A percentile compares a stretch with the other conserved stretches of the same genome.
phyloP scores from a whole-genome alignment of 2,888 invertebrate genomes.

The Opisthograptis luteolata region DNA sequence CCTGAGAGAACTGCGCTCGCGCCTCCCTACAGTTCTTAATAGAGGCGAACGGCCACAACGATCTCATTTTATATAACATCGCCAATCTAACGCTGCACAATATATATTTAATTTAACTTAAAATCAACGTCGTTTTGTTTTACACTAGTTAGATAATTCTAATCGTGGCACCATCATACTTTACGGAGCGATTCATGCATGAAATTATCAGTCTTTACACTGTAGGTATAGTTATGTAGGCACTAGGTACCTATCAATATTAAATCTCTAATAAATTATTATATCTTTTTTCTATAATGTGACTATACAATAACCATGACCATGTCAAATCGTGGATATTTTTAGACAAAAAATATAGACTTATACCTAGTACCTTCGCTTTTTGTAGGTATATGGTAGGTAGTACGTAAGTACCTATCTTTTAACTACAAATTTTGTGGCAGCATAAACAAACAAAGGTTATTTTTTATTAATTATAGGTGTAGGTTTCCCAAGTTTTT shows the following conservation, averaged over 20 bases:
- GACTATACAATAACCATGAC: too few relatives aligned
- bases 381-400: too few relatives aligned
- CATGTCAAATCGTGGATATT: too few relatives aligned
- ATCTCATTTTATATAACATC: conserved; percentile 74
- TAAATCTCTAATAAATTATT: conserved; percentile 19
- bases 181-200: conserved; percentile 56
- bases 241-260: conserved; percentile 22
- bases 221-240: too few relatives aligned
- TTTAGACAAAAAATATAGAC: too few relatives aligned
- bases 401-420: too few relatives aligned
- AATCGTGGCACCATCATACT: conserved; percentile 59
- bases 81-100: conserved; percentile 62
- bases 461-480: too few relatives aligned
- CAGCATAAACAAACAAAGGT: too few relatives aligned
- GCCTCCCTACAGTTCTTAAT: conserved; percentile 62
- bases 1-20: conserved; percentile 59
- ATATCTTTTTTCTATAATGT: not conserved
- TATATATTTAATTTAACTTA: conserved; percentile 63
- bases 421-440: too few relatives aligned
- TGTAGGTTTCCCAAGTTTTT: too few relatives aligned
- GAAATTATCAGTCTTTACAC: conserved; percentile 54
- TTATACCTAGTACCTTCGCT: too few relatives aligned
- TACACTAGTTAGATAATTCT: conserved; percentile 71
- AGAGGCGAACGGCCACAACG: conserved; percentile 60
- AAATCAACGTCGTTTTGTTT: conserved; percentile 66